These are phyloP conservation scores for Euplagia quadripunctaria DNA, from an alignment of 2,888 invertebrate genomes.

Conservation along the genomic window DNA sequence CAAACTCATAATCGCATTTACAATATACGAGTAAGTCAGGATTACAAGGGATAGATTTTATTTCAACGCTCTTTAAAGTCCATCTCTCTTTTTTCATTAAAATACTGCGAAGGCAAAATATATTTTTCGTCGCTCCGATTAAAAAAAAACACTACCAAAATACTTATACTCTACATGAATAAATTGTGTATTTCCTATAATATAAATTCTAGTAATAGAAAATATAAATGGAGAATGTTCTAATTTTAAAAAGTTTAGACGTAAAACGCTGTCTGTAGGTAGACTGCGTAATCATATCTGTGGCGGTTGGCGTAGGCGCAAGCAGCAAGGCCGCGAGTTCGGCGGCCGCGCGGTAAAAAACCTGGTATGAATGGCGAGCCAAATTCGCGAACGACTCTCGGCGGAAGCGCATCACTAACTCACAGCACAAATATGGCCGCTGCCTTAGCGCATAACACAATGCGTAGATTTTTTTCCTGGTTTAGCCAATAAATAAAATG, in stretches of 20 bases:
- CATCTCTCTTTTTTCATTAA: background rate
- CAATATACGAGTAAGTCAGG: background rate
- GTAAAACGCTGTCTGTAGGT: conserved; percentile 60
- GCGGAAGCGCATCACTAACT: conserved; percentile 74
- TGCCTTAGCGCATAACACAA: conserved; percentile 42
- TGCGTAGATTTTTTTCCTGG: background rate
- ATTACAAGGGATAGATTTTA: background rate
- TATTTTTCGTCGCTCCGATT: background rate
- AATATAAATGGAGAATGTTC: conserved; percentile 57
- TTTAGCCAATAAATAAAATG: background rate
- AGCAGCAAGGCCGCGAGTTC: conserved; percentile 80
- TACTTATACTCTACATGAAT: too few relatives aligned
- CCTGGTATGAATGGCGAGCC: conserved; percentile 80
- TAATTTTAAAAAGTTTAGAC: conserved; percentile 69
- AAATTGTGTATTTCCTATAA: background rate
- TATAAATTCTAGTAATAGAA: conserved; percentile 43
- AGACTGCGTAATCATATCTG: conserved; percentile 39
- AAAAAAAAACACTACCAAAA: background rate
- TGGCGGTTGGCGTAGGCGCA: conserved; percentile 69
- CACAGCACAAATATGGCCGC: conserved; percentile 53
- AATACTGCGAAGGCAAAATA: background rate
- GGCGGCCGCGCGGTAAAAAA: conserved; percentile 77
- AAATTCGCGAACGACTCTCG: conserved; percentile 68
- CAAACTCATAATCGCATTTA: background rate
- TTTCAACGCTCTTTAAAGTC: background rate